Base-by-base conservation (phyloP, 2,113 vertebrate species). In the Dinomys branickii region DNA sequence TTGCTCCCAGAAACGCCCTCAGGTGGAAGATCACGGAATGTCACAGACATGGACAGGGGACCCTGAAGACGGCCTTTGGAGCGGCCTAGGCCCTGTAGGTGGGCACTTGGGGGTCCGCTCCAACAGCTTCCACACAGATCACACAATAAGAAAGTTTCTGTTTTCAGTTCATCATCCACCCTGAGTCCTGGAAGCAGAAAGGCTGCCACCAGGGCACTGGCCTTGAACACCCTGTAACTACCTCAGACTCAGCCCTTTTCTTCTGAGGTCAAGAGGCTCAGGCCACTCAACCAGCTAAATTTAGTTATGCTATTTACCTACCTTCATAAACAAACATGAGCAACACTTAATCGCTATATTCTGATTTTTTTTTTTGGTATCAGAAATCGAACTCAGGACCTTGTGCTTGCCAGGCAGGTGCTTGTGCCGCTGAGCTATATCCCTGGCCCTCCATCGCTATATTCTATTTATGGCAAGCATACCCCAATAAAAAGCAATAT, bases 401-500 rank as follows among this genome's bases (percentile, higher is more conserved):
- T n/a, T n/a, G n/a, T n/a, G n/a, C n/a, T n/a, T n/a, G n/a, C n/a
- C n/a, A n/a, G n/a, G n/a, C n/a, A n/a, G n/a, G n/a, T n/a, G n/a
- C n/a, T n/a, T n/a, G n/a, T n/a, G n/a, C n/a, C n/a, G n/a, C n/a
- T n/a, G n/a, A n/a, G n/a, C n/a, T n/a, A n/a, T n/a, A n/a, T n/a
- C n/a, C n/a, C n/a, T n/a, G n/a, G n/a, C n/a, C n/a, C n/a, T n/a
- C n/a, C n/a, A n/a, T n/a, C n/a, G n/a, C n/a, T n/a, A n/a, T n/a
- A n/a, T n/a, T n/a, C n/a, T n/a, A n/a, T n/a, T n/a, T n/a, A n/a
- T n/a, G n/a, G n/a, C n/a, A n/a, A n/a, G n/a, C n/a, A n/a, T n/a
- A n/a, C 96, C 63, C 61, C 81, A 63, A 47, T 78, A 35, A 90
- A 90, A 52, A 84, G 52, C 94, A 91, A 81, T 19, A 75, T 41